A percentile compares a stretch with the other conserved stretches of the same genome.
Conservation (phyloP, 2,113 vertebrate species). For the Phaetusa simplex region DNA sequence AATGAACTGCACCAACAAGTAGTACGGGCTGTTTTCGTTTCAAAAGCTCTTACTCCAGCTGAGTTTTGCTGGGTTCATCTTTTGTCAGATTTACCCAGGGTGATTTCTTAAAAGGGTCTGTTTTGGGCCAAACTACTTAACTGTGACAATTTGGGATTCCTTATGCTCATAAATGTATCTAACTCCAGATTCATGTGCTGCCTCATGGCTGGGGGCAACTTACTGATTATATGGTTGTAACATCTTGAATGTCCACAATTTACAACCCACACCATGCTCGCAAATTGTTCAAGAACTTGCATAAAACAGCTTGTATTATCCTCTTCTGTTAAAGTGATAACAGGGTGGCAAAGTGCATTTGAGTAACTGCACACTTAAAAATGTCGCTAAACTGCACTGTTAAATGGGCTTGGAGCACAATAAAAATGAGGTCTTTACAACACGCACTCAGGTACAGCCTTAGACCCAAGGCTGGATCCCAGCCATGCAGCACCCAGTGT, state of each 20-base stretch:
- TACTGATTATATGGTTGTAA: neutral
- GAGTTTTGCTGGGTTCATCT: neutral
- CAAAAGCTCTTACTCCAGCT: neutral
- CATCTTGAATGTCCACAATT: neutral
- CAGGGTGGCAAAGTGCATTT: neutral
- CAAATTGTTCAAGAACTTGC: neutral
- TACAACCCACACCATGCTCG: neutral
- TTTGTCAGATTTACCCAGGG: neutral
- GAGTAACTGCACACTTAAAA: neutral
- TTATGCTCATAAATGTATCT: neutral
- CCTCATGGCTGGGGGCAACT: rapidly evolving
- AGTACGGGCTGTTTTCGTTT: neutral
- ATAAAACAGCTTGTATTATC: neutral
- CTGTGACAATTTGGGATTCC: neutral
- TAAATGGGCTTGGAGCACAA: neutral
- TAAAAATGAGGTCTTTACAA: neutral
- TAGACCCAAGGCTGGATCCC: neutral
- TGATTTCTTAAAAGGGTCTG: neutral
- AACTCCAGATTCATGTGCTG: neutral
- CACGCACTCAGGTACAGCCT: neutral
- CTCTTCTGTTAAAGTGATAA: neutral
- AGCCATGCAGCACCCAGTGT: neutral
- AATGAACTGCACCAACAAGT: neutral
- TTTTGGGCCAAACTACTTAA: neutral
- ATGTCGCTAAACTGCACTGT: neutral